phyloP scores from a whole-genome alignment of 2,888 invertebrate genomes.

The Hemistola chrysoprasaria region DNA sequence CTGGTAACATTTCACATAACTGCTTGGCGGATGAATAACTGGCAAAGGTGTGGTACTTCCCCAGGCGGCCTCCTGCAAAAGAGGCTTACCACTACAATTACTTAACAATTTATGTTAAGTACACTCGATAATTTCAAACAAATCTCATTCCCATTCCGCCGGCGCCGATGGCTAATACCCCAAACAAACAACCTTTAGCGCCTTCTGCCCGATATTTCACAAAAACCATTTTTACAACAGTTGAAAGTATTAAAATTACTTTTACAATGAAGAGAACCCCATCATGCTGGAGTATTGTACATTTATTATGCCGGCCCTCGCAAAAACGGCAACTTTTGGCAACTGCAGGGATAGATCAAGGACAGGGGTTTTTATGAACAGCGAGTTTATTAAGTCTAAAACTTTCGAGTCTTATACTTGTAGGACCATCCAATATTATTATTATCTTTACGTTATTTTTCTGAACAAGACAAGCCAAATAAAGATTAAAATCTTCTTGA shows the following conservation, averaged over 20 bases:
- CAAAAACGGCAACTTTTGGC: conserved; percentile 38
- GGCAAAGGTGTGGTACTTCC: no score
- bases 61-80: no score
- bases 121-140: conserved; percentile 15
- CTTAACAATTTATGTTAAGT: conserved; percentile 3
- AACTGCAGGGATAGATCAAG: conserved; percentile 24
- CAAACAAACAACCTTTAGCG: conserved; percentile 11
- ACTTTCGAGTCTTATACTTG: no score
- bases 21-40: no score
- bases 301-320: conserved; percentile 37
- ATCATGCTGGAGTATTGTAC: conserved; percentile 24
- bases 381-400: no score
- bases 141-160: conserved; percentile 12
- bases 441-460: no score
- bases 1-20: no score
- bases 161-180: conserved; percentile 1
- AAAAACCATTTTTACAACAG: conserved; percentile 22
- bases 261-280: conserved; percentile 22
- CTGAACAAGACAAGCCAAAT: no score
- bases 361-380: background rate
- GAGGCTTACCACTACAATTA: no score
- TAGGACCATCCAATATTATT: no score
- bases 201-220: conserved; percentile 5
- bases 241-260: conserved; percentile 26
- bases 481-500: no score